Base-by-base conservation (phyloP, 1,140 invertebrate species). In the Zaprionus davidi region DNA sequence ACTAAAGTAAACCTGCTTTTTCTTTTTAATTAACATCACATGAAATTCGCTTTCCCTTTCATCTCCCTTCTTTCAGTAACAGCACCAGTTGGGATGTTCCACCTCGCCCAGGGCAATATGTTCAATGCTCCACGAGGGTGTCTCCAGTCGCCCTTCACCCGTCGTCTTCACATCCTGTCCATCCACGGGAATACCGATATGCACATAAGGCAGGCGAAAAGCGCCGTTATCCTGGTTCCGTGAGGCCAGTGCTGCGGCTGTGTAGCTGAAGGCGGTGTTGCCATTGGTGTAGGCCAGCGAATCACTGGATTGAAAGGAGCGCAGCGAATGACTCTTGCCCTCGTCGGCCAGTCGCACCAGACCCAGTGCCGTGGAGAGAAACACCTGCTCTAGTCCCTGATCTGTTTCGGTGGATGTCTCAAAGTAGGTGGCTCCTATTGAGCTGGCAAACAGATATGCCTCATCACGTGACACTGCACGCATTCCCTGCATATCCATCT, bases 391-490 rank as follows among this genome's bases (percentile, higher is more conserved):
- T 38, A 96, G 95, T 4, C 95, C 96, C 94, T 95, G 93, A 17
- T 96, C 94, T 84, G 96, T 95, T 82, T 96, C 90, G 0, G 97
- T 97, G 1, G 97, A 98, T 0, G 96, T 96, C 92, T 98, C 97
- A 78, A 96, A 95, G 93, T 98, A 98, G 1, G 94, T 93, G 3
- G 97, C 97, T n/a, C 96, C 96, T 28, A 98, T 97, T n/a, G 95
- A 95, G 20, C 94, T 94, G 2, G 97, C 96, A 93, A 97, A 98
- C 59, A 95, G 93, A 55, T 94, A 92, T 1, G 96, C 97, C 83
- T 98, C 97, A 22, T 95, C 95, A 0, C 92, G 90, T 0, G 94
- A 83, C 0, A 98, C 96, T 1, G 93, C 90, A 67, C 96, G 94
- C n/a, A 95, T 81, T 1, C 95, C 84, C 24, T 92, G 92, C 73